Percentiles rank a stretch among this genome's conserved stretches.
Evolutionary conservation across 2,888 invertebrate species (phyloP).

Genomic region (Eupelmus urozonus): DNA sequence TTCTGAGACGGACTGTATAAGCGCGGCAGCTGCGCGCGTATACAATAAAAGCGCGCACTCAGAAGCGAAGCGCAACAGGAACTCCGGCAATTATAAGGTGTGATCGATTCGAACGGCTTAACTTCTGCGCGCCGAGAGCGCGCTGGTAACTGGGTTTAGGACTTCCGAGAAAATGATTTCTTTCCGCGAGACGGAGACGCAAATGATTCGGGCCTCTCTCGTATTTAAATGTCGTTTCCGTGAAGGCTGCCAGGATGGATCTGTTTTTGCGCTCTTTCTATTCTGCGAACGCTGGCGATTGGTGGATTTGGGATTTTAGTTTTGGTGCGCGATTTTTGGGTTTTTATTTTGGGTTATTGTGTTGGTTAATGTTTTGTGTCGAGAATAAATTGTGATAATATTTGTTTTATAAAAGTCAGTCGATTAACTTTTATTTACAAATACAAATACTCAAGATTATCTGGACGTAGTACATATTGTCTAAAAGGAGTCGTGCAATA

Average conservation of each 20-base stretch:
- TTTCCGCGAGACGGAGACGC: constrained; percentile 47
- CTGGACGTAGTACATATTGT: no score
- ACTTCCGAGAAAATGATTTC: constrained; percentile 57
- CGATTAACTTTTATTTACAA: no score
- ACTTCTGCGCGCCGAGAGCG: background rate
- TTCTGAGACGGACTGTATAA: background rate
- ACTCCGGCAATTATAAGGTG: constrained; percentile 55
- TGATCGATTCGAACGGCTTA: constrained; percentile 54
- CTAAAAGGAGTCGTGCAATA: no score
- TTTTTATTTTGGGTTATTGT: no score
- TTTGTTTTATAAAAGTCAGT: no score
- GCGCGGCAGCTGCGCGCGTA: constrained; percentile 31
- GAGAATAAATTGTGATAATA: no score
- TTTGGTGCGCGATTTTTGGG: no score
- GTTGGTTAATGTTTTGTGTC: no score
- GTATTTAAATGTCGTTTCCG: constrained; percentile 39
- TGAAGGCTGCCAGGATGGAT: no score
- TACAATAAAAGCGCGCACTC: constrained; percentile 58
- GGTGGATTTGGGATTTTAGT: no score
- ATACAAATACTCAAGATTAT: no score
- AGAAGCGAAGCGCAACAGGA: constrained; percentile 54
- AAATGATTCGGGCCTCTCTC: constrained; percentile 41
- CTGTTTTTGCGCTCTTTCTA: background rate
- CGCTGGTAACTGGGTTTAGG: constrained; percentile 55
- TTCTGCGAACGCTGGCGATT: no score